phyloP scores from a whole-genome alignment of 2,797 vertebrate genomes.

The Dipus sagitta region DNA sequence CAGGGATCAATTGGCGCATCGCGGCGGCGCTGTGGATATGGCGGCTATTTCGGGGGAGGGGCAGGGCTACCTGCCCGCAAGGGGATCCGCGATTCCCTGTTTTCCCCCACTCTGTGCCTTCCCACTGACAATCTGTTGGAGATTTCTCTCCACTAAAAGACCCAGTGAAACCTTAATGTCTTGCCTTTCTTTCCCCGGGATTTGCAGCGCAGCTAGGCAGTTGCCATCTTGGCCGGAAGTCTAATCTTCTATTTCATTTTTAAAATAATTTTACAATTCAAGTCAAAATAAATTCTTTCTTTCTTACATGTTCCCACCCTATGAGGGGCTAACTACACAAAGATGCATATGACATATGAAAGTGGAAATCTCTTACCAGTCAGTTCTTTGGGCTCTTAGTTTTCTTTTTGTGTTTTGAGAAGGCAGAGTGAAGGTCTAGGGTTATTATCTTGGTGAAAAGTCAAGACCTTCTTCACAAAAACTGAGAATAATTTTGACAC shows the following conservation, averaged over 20 bases:
- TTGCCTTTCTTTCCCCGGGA: too few species aligned
- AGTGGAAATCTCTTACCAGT: neutral
- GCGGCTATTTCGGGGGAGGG: too few species aligned
- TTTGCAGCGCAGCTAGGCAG: too few species aligned
- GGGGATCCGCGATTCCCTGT: too few species aligned
- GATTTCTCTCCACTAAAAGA: too few species aligned
- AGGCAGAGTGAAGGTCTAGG: neutral
- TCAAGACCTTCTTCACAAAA: constrained; percentile 1
- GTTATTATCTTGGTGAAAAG: neutral
- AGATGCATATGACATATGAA: neutral
- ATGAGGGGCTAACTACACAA: neutral
- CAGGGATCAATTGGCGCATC: too few species aligned
- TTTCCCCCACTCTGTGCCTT: too few species aligned
- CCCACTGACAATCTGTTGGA: too few species aligned
- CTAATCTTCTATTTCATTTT: neutral
- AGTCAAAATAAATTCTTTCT: constrained; percentile 28
- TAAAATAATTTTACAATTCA: constrained; percentile 25
- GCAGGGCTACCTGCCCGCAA: too few species aligned
- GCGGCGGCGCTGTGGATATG: too few species aligned
- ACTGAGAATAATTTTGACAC: neutral
- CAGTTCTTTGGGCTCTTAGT: neutral
- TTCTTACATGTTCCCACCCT: neutral
- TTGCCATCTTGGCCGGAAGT: too few species aligned
- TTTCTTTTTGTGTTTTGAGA: neutral
- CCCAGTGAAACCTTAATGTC: too few species aligned